Conservation (phyloP, 2,888 invertebrate genomes). For the Xylocampa areola region DNA sequence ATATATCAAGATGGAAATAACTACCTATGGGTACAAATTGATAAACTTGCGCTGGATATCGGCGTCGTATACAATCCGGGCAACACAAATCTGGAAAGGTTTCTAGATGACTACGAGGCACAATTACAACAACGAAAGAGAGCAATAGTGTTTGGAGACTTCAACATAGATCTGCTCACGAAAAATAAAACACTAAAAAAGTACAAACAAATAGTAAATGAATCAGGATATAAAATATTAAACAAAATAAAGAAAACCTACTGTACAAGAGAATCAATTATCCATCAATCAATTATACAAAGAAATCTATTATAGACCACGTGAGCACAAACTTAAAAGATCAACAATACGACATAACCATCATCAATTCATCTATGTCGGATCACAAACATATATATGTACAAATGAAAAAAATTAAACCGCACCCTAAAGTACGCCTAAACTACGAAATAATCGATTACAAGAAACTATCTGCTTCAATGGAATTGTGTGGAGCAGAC, state of each 20-base stretch:
- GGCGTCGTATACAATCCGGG: not conserved
- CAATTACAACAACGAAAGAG: no score
- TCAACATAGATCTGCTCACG: no score
- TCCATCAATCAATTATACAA: no score
- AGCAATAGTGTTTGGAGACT: no score
- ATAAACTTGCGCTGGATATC: constrained; percentile 2
- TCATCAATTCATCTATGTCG: no score
- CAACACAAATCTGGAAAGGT: no score
- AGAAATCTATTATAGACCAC: constrained; percentile 7
- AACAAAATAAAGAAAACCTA: constrained; percentile 11
- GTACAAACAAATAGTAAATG: not conserved
- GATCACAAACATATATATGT: no score
- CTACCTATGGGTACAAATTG: constrained; percentile 8
- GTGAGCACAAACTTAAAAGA: constrained; percentile 1
- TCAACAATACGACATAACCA: not conserved
- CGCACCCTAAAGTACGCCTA: not conserved
- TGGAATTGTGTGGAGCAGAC: not conserved
- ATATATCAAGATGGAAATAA: constrained; percentile 13
- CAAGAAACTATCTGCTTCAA: not conserved
- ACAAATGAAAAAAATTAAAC: constrained; percentile 5
- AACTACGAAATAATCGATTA: not conserved
- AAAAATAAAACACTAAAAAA: not conserved
- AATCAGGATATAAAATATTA: constrained; percentile 9
- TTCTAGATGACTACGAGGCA: not conserved
- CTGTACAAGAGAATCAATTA: no score